Percentiles rank a stretch among this genome's conserved stretches.
Conservation (phyloP, 2,888 invertebrate genomes). For the Ligdia adustata region DNA sequence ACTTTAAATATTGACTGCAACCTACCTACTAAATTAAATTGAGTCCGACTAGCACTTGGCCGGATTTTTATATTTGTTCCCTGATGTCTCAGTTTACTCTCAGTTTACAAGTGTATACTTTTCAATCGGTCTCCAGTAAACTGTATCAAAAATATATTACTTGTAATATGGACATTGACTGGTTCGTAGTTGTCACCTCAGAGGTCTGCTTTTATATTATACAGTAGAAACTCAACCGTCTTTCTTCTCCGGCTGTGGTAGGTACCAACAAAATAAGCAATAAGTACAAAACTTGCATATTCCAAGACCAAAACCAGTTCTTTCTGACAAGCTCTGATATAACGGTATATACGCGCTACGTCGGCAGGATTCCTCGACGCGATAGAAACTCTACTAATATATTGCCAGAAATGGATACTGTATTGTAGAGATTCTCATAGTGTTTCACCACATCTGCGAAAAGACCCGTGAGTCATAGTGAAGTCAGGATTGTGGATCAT, state of each 20-base stretch:
- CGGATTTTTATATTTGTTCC: no score
- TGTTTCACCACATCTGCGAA: not conserved
- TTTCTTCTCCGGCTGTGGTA: not conserved
- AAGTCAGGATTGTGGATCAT: conserved; percentile 6
- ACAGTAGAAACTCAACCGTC: no score
- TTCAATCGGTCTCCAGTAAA: no score
- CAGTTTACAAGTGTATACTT: no score
- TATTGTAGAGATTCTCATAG: not conserved
- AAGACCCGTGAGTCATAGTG: conserved; percentile 12
- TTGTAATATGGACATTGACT: no score
- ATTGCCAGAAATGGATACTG: conserved; percentile 3
- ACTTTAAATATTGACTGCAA: no score
- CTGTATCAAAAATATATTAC: no score
- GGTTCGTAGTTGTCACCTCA: no score
- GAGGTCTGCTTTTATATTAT: no score
- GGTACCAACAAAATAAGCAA: conserved; percentile 28
- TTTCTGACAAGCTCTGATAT: conserved; percentile 1
- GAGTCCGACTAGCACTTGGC: no score
- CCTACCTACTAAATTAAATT: no score
- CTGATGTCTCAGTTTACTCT: no score
- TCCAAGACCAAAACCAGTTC: conserved; percentile 32
- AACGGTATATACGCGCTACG: conserved; percentile 11
- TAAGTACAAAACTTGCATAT: conserved; percentile 33
- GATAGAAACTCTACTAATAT: not conserved
- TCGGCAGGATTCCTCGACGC: conserved; percentile 1